Base-by-base conservation (phyloP, 2,797 vertebrate genomes). In the Microtus californicus region DNA sequence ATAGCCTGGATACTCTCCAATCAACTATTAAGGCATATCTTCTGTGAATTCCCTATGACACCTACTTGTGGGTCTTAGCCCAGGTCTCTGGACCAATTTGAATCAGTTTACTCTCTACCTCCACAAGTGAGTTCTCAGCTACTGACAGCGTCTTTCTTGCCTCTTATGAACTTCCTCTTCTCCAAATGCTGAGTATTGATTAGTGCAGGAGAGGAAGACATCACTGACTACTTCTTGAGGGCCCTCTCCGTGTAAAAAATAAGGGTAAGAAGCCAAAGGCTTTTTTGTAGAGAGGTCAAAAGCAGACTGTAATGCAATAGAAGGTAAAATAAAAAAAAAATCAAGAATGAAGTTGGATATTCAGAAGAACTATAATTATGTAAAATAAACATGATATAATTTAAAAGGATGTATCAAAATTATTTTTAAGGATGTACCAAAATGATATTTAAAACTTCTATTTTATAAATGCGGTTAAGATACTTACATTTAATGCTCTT, bases 311-410 rank as follows among this genome's bases (percentile, higher is more conserved):
- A 37, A 73, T n/a, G 45, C 40, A 80, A 54, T n/a, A 67, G 8
- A 93, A 79, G 65, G 25, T 37, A 25, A 85, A 86, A 74, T 71
- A 25, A 67, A 85, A 40, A 40, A 40, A 85, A 48, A 65, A 83
- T 45, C 25, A 95, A 93, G 21, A 81, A 71, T 23, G 59, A 89
- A 85, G 51, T 79, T 86, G 19, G 19, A 67, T 67, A 87, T 19
- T 48, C 34, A 65, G n/a, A 48, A 29, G 34, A 74, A 74, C 85
- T 89, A 67, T 61, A 90, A 83, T 90, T 91, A 13, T 83, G 34
- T 25, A 81, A 96, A 93, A 90, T 71, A 90, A 73, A 34, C 6
- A 25, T 45, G 17, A 88, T 87, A 86, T 31, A 76, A n/a, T 31
- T n/a, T 56, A 63, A 19, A 45, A 71, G 25, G 21, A 71, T 87